Evolutionary conservation across 2,888 invertebrate species (phyloP).

Genomic region (Polydesmus complanatus): DNA sequence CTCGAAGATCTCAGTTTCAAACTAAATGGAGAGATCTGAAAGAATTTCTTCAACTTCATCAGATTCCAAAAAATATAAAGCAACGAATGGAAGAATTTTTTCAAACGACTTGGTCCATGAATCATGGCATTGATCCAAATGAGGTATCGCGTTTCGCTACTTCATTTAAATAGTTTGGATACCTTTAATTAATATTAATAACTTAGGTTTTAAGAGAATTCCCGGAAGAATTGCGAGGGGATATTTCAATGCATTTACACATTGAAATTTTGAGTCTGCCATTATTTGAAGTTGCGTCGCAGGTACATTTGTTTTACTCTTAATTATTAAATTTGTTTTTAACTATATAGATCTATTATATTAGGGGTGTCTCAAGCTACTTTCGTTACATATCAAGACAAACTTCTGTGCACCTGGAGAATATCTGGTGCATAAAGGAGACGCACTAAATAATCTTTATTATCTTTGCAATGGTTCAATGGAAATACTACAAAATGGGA

Average conservation of each 20-base stretch:
- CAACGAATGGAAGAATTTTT: slow-evolving; percentile 95
- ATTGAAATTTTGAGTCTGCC: slow-evolving; percentile 85
- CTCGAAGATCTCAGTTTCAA: slow-evolving; percentile 80
- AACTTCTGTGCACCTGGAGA: slow-evolving; percentile 95
- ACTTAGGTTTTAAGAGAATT: slow-evolving; percentile 80
- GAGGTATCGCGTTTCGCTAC: slow-evolving; percentile 48
- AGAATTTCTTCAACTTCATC: slow-evolving; percentile 84
- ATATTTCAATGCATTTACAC: slow-evolving; percentile 89
- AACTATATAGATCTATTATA: background rate
- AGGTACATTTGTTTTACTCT: slow-evolving; percentile 28
- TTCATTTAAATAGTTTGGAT: slow-evolving; percentile 2
- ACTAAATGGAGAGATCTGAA: slow-evolving; percentile 89
- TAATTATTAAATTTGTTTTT: background rate
- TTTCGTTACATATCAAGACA: slow-evolving; percentile 80
- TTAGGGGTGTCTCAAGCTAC: slow-evolving; percentile 70
- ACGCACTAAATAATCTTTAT: slow-evolving; percentile 83
- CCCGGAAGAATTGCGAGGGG: slow-evolving; percentile 87
- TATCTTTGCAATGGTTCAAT: slow-evolving; percentile 93
- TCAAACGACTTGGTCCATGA: slow-evolving; percentile 95
- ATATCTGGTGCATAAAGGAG: slow-evolving; percentile 84
- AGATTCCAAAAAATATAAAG: slow-evolving; percentile 87
- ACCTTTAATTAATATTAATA: slow-evolving; percentile 25
- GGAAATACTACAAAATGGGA: slow-evolving; percentile 90
- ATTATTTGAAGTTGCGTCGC: slow-evolving; percentile 86
- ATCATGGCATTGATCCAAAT: slow-evolving; percentile 90